phyloP scores from a whole-genome alignment of 2,888 invertebrate species.

The Lypha dubia region DNA sequence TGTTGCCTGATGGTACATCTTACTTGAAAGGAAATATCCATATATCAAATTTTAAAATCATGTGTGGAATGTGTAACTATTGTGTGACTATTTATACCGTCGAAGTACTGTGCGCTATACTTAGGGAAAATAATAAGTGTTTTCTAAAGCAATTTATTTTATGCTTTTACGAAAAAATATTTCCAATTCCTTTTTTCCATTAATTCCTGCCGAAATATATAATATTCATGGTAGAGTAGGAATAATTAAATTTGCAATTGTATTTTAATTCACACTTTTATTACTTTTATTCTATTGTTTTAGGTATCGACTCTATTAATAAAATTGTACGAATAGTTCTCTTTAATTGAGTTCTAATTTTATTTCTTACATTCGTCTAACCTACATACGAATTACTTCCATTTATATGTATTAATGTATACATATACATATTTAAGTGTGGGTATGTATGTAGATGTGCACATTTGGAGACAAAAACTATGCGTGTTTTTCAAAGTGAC shows the following conservation, averaged over 20 bases:
- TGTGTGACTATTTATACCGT: no score
- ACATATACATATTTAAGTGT: neutral
- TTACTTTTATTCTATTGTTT: neutral
- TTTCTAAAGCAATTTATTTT: no score
- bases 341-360: neutral
- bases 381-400: neutral
- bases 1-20: no score
- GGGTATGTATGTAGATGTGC: neutral
- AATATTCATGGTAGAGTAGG: neutral
- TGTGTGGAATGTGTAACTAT: no score
- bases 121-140: no score
- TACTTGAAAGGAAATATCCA: no score
- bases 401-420: neutral
- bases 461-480: neutral
- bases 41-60: no score
- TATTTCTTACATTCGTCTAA: neutral
- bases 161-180: no score
- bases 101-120: no score
- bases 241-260: neutral
- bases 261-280: neutral
- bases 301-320: neutral
- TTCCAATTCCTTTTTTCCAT: no score
- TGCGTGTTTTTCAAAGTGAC: slow-evolving; percentile 11
- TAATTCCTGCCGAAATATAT: no score
- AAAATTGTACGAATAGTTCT: neutral